Conservation (phyloP, 1,140 invertebrate species). For the Neuroterus valhalla region DNA sequence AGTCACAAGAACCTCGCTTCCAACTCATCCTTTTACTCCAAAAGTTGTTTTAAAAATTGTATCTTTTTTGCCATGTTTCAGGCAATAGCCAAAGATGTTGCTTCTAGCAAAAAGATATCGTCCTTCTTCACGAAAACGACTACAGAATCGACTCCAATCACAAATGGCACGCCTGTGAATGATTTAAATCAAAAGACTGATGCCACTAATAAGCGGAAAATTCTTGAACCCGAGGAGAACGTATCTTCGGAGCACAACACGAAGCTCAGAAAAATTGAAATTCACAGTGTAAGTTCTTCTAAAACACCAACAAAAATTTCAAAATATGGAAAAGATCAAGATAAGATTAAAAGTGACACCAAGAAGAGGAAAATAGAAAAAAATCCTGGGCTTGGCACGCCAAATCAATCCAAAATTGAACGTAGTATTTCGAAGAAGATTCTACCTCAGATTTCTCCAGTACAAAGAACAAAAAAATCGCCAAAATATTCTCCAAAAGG, state of each 20-base stretch:
- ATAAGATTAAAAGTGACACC: background rate
- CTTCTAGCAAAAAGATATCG: background rate
- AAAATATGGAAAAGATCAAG: background rate
- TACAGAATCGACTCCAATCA: background rate
- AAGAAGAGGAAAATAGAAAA: background rate
- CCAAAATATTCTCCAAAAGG: background rate
- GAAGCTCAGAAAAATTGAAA: conserved; percentile 1
- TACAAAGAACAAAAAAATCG: background rate
- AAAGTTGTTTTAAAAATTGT: background rate
- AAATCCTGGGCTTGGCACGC: background rate
- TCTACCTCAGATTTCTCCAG: background rate
- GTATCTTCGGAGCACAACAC: background rate
- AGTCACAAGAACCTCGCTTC: background rate
- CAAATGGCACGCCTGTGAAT: background rate
- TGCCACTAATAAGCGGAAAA: background rate
- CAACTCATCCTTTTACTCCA: background rate
- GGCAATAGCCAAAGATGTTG: background rate
- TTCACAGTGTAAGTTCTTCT: background rate
- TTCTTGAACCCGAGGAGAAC: background rate
- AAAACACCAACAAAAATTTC: background rate
- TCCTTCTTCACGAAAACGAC: background rate
- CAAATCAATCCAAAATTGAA: background rate
- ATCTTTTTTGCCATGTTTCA: background rate
- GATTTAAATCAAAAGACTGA: background rate
- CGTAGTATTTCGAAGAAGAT: background rate